Evolutionary conservation across 1,140 invertebrate genomes (phyloP).

Genomic region (Zaprionus nigranus): DNA sequence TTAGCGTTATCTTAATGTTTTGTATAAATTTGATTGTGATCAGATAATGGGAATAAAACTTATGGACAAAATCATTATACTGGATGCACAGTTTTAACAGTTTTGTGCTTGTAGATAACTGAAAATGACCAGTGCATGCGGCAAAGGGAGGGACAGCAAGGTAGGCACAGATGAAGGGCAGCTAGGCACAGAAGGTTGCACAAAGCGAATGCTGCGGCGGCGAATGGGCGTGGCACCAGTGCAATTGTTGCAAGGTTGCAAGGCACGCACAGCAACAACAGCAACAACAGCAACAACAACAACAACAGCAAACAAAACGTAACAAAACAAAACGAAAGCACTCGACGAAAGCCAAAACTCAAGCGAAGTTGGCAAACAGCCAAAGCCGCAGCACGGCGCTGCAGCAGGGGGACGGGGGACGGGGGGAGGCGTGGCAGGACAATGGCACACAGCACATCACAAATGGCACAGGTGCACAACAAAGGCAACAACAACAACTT

Average conservation of each 20-base stretch:
- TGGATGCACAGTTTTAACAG: too few species aligned
- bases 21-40: too few species aligned
- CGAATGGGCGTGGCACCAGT: slow-evolving; percentile 51
- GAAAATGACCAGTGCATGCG: background rate
- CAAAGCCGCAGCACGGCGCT: slow-evolving; percentile 39
- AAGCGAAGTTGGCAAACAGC: slow-evolving; percentile 65
- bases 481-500: slow-evolving; percentile 41
- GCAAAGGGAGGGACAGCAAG: too few species aligned
- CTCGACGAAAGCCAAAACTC: slow-evolving; percentile 63
- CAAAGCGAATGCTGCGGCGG: slow-evolving; percentile 55
- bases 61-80: too few species aligned
- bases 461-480: slow-evolving; percentile 24
- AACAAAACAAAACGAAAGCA: slow-evolving; percentile 17
- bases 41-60: too few species aligned
- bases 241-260: slow-evolving; percentile 62
- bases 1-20: too few species aligned
- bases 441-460: slow-evolving; percentile 28
- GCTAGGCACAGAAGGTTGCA: background rate
- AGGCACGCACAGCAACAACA: slow-evolving; percentile 24
- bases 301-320: slow-evolving; percentile 30
- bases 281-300: slow-evolving; percentile 33
- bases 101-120: too few species aligned
- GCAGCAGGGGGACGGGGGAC: background rate
- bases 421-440: slow-evolving; percentile 9
- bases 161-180: background rate